Percentiles rank a stretch among this genome's conserved stretches.
Evolutionary conservation across 2,797 vertebrate species (phyloP).

Genomic region (Nannoperca australis): DNA sequence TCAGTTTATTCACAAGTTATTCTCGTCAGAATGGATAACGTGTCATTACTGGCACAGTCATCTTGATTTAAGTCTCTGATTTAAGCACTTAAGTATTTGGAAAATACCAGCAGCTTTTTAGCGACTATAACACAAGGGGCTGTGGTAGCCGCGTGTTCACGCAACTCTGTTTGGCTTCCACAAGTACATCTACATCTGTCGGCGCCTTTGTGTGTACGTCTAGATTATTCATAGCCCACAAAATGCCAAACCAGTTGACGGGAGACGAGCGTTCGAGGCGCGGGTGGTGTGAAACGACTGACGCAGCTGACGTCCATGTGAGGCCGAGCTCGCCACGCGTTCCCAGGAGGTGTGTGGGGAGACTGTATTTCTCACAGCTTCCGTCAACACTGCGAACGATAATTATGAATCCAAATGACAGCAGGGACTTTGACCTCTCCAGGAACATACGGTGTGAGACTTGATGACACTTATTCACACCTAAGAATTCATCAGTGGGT

Average conservation of each 20-base stretch:
- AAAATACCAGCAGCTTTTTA: slow-evolving; percentile 4
- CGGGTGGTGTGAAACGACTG: slow-evolving; percentile 39
- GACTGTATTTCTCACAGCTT: slow-evolving; percentile 41
- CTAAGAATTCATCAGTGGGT: background rate
- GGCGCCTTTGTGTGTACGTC: slow-evolving; percentile 9
- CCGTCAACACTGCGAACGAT: slow-evolving; percentile 32
- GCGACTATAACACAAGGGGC: background rate
- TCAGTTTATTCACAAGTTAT: background rate
- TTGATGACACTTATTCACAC: slow-evolving; percentile 28
- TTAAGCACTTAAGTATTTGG: background rate
- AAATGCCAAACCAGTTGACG: slow-evolving; percentile 9
- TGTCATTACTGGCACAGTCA: background rate
- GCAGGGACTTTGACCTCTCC: slow-evolving; percentile 36
- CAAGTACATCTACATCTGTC: slow-evolving; percentile 6
- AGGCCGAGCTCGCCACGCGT: background rate
- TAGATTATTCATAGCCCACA: slow-evolving; percentile 13
- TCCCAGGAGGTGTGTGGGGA: slow-evolving; percentile 9
- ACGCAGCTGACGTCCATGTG: background rate
- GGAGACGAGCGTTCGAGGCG: slow-evolving; percentile 3
- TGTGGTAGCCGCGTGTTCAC: background rate
- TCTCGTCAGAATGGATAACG: background rate
- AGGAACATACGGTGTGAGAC: slow-evolving; percentile 38
- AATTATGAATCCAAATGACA: slow-evolving; percentile 36
- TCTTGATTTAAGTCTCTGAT: background rate
- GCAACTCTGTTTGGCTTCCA: background rate